Percentiles rank a stretch among this genome's conserved stretches.
Conservation (phyloP, 2,797 vertebrate genomes). For the Oryzias dopingdopingensis region DNA sequence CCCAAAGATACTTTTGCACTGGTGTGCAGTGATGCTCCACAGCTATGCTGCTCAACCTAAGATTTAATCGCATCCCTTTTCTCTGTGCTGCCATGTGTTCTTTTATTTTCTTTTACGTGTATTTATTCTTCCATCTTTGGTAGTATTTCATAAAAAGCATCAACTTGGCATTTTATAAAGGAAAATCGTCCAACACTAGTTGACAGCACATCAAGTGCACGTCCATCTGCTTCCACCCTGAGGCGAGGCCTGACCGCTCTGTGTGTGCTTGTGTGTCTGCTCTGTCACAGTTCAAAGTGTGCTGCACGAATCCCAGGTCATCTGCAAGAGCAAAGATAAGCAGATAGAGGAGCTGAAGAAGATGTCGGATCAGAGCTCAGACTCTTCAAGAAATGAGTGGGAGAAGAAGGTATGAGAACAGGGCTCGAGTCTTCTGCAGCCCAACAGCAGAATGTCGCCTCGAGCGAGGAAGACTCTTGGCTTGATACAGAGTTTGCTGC, state of each 20-base stretch:
- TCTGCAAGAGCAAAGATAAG: constrained; percentile 90
- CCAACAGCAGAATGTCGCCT: constrained; percentile 35
- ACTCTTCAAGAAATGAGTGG: constrained; percentile 90
- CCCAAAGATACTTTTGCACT: constrained; percentile 34
- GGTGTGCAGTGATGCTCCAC: constrained; percentile 57
- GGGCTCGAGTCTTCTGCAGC: constrained; percentile 43
- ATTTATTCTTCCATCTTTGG: constrained; percentile 9
- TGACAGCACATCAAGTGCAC: constrained; percentile 26
- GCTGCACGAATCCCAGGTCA: constrained; percentile 88
- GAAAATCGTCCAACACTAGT: constrained; percentile 41
- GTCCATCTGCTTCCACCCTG: constrained; percentile 35
- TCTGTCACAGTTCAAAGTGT: constrained; percentile 87
- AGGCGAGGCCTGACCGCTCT: constrained; percentile 47
- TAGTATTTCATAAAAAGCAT: constrained; percentile 15
- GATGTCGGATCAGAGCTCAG: constrained; percentile 86
- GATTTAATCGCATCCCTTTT: constrained; percentile 26
- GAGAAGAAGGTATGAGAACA: constrained; percentile 88
- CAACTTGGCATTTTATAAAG: constrained; percentile 28
- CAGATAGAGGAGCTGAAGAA: constrained; percentile 93
- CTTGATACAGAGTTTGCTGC: constrained; percentile 40
- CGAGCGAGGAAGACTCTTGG: constrained; percentile 45
- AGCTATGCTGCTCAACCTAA: constrained; percentile 58
- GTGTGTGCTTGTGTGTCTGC: constrained; percentile 24
- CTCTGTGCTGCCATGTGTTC: neutral
- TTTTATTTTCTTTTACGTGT: constrained; percentile 1